Evolutionary conservation across 2,113 vertebrate genomes (phyloP), one percentile per base, ranked within the genome.

Genomic region (Brienomyrus brachyistius): DNA sequence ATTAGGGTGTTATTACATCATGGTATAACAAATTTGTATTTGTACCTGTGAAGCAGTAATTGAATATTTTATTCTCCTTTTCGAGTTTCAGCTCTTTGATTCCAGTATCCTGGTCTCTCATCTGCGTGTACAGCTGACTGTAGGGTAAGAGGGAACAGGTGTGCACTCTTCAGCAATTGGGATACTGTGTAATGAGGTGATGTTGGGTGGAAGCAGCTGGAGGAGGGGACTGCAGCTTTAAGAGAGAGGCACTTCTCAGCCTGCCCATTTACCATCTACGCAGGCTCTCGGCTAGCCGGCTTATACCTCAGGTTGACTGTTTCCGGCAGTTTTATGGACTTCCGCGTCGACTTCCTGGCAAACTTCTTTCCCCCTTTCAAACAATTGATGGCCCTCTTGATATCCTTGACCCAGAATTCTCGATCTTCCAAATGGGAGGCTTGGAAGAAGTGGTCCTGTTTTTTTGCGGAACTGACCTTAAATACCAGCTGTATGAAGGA

Each of bases 401-500:
- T 95, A 91, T 99, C 98, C 90, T 97, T 96, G 6, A 98, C 96
- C 98, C 98, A 99, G n/a, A 92, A 89, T 92, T 99, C 99, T 92
- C 97, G 97, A 91, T 99, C 99, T 89, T 98, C 98, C 89, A 98
- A 91, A 51, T 96, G 96, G 0, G 98, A 95, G 1, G 98, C 98
- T 94, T 99, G 99, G 91, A 99, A 99, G 93, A 96, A 99, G 92
- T 99, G 97, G 23, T 98, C 98, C 92, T 99, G 98, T 82, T 98
- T 97, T 93, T 98, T 98, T 50, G 92, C 91, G 0, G 95, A 96
- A 43, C 95, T 97, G 77, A 99, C 90, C 94, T 98, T 99, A 93
- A 99, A 98, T 59, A 99, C 98, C 91, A 98, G 95, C 98, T 99
- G 88, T 43, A 93, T 70, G 21, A 89, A 86, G 43, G 3, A 66